Evolutionary conservation across 2,797 vertebrate species (phyloP).

Genomic region (Muscicapa striata): DNA sequence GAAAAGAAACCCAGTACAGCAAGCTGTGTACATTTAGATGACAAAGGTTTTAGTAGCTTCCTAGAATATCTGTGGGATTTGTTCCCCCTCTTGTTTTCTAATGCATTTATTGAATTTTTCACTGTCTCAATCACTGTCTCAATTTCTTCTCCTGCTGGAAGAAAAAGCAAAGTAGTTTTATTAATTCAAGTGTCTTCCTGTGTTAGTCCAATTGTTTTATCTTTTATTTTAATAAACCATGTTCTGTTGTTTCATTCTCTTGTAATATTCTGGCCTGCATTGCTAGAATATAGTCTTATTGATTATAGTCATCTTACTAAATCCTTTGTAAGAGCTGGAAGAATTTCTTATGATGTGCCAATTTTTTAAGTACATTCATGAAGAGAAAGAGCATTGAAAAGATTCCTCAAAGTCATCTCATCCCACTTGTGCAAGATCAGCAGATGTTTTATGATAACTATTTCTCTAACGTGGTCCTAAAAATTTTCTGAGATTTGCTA

Average conservation of each 20-base stretch:
- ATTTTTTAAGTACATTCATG: not conserved
- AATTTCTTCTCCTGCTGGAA: not conserved
- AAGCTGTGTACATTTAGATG: not conserved
- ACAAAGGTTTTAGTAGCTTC: not conserved
- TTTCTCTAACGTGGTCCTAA: not conserved
- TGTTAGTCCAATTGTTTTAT: not conserved
- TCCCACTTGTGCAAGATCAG: not conserved
- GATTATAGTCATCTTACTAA: not conserved
- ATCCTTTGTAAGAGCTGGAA: not conserved
- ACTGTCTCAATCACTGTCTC: not conserved
- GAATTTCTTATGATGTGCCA: not conserved
- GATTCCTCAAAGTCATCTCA: not conserved
- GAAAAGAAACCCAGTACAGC: not conserved
- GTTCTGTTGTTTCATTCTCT: not conserved
- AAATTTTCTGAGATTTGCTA: not conserved
- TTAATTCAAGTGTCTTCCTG: not conserved
- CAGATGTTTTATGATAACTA: not conserved
- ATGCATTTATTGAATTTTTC: not conserved
- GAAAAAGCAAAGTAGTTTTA: not conserved
- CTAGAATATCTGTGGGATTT: not conserved
- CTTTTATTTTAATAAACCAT: not conserved
- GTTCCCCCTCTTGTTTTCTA: not conserved
- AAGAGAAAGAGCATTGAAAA: not conserved
- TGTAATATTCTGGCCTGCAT: not conserved
- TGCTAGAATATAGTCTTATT: not conserved